Evolutionary conservation across 2,797 vertebrate genomes (phyloP).

Genomic region (Ceryle rudis): DNA sequence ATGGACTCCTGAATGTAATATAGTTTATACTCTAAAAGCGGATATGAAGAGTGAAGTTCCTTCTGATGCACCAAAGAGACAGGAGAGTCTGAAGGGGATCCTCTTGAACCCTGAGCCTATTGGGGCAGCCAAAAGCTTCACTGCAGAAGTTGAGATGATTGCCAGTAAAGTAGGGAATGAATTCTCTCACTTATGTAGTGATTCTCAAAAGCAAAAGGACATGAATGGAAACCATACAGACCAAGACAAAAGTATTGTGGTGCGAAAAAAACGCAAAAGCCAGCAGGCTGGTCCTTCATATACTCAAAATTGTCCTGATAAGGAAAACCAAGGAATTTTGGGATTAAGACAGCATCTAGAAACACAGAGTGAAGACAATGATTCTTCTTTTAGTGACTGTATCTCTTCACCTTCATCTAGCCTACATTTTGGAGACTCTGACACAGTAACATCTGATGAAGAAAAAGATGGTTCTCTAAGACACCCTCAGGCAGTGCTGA

Average conservation of each 20-base stretch:
- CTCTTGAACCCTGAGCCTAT: conserved; percentile 92
- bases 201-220: conserved; percentile 89
- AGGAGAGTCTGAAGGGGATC: conserved; percentile 94
- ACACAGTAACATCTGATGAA: conserved; percentile 97
- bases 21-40: conserved; percentile 84
- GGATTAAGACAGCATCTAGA: conserved; percentile 85
- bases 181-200: conserved; percentile 91
- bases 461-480: conserved; percentile 82
- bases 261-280: conserved; percentile 95
- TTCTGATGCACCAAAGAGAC: conserved; percentile 91
- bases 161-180: conserved; percentile 92
- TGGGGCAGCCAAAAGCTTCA: conserved; percentile 90
- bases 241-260: conserved; percentile 87
- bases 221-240: conserved; percentile 85
- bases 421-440: conserved; percentile 95
- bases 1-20: conserved; percentile 83
- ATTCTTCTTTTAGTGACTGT: conserved; percentile 97
- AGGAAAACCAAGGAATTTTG: conserved; percentile 84
- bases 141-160: conserved; percentile 92
- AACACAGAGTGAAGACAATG: conserved; percentile 91
- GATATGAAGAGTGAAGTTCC: conserved; percentile 99
- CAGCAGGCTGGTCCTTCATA: conserved; percentile 97
- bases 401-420: conserved; percentile 97
- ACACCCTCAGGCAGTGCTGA: conserved; percentile 80
- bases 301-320: conserved; percentile 85